Evolutionary conservation across 2,888 invertebrate species (phyloP).

Genomic region (Brenthis hecate): DNA sequence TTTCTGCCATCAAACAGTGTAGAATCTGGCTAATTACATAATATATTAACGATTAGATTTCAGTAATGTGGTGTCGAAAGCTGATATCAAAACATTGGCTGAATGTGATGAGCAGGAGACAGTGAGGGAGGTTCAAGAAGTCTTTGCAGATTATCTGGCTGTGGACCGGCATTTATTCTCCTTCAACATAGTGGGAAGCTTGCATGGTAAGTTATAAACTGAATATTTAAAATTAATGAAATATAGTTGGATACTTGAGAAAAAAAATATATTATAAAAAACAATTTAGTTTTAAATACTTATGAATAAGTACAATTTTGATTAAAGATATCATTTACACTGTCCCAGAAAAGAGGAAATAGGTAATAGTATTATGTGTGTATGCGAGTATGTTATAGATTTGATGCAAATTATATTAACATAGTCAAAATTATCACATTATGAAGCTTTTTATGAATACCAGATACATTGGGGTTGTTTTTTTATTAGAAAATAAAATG

Average conservation of each 20-base stretch:
- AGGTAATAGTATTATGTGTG: no score
- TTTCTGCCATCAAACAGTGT: not conserved
- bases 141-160: slow-evolving; percentile 97
- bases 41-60: slow-evolving; percentile 86
- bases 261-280: not conserved
- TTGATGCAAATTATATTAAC: no score
- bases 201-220: slow-evolving; percentile 74
- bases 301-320: no score
- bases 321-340: no score
- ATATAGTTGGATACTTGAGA: no score
- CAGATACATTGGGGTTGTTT: no score
- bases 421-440: no score
- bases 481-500: no score
- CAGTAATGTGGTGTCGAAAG: slow-evolving; percentile 98
- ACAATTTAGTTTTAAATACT: no score
- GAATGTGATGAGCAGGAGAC: slow-evolving; percentile 99
- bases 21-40: not conserved
- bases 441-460: no score
- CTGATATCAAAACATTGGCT: slow-evolving; percentile 97
- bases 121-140: slow-evolving; percentile 97
- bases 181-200: slow-evolving; percentile 87
- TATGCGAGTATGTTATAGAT: no score
- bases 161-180: slow-evolving; percentile 96
- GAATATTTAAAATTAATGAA: not conserved
- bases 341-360: no score